phyloP scores from a whole-genome alignment of 2,113 vertebrate species.

The Grammomys dolichurus region DNA sequence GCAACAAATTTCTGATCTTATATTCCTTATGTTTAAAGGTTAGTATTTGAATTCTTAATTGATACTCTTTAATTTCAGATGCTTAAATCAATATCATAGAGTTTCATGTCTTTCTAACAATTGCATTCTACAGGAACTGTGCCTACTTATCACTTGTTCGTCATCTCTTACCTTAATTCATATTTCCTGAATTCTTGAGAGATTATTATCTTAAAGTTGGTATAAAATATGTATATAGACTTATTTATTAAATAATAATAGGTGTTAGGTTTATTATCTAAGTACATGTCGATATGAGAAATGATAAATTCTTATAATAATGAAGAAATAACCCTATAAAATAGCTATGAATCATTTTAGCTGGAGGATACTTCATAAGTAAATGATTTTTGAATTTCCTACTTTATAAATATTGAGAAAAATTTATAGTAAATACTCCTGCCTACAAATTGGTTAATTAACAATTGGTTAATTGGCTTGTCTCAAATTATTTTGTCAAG shows the following conservation, averaged over 20 bases:
- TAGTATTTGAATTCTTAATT: constrained; percentile 36
- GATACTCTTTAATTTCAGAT: constrained; percentile 30
- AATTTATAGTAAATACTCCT: background rate
- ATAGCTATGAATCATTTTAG: background rate
- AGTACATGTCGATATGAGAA: background rate
- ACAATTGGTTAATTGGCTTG: no score
- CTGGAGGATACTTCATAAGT: background rate
- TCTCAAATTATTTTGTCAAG: background rate
- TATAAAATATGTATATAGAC: background rate
- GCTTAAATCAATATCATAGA: background rate
- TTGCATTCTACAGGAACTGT: background rate
- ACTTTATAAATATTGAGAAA: background rate
- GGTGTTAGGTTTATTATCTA: background rate
- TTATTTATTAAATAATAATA: background rate
- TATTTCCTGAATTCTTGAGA: background rate
- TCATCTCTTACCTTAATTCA: background rate
- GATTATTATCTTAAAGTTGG: background rate
- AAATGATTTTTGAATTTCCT: background rate
- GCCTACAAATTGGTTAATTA: background rate
- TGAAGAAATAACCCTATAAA: no score
- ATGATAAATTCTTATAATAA: background rate
- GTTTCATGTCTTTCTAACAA: constrained; percentile 13
- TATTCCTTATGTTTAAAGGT: constrained; percentile 24
- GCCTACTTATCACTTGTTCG: background rate
- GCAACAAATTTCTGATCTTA: background rate